A percentile compares a stretch with the other conserved stretches of the same genome.
Evolutionary conservation across 2,797 vertebrate genomes (phyloP).

Genomic region (Botia almorhae): DNA sequence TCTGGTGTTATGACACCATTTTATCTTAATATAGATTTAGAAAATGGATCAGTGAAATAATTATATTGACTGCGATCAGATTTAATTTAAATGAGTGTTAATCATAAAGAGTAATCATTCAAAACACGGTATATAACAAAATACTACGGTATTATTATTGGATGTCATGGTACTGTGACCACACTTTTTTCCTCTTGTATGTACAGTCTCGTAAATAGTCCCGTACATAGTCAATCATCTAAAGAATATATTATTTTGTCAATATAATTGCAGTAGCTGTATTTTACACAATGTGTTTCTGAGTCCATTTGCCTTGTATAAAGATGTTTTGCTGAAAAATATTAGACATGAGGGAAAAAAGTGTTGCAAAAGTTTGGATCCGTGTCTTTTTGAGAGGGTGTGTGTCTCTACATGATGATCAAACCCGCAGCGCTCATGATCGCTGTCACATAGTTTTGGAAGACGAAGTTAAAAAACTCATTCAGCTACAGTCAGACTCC

Average conservation of each 20-base stretch:
- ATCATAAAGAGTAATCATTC: no score
- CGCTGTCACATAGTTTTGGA: slow-evolving; percentile 36
- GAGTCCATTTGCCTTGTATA: slow-evolving; percentile 25
- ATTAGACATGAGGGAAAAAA: slow-evolving; percentile 32
- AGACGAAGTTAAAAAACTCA: slow-evolving; percentile 13
- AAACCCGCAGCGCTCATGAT: slow-evolving; percentile 48
- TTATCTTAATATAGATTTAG: no score
- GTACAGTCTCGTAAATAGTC: no score
- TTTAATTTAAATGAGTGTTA: no score
- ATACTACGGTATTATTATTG: no score
- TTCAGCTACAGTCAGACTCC: slow-evolving; percentile 15
- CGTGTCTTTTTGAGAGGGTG: slow-evolving; percentile 40
- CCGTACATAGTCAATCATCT: no score
- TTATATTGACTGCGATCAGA: no score
- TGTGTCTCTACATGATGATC: slow-evolving; percentile 24
- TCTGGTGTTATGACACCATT: slow-evolving; percentile 34
- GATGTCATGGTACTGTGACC: no score
- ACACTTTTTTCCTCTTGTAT: no score
- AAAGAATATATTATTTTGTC: not conserved
- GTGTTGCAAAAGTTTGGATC: slow-evolving; percentile 46
- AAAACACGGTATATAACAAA: no score
- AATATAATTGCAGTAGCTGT: slow-evolving; percentile 14
- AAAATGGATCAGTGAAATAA: no score
- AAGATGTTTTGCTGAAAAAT: slow-evolving; percentile 36
- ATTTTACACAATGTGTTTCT: not conserved